A percentile compares a stretch with the other conserved stretches of the same genome.
phyloP scores from a whole-genome alignment of 2,113 vertebrate genomes.

The Aldabrachelys gigantea region DNA sequence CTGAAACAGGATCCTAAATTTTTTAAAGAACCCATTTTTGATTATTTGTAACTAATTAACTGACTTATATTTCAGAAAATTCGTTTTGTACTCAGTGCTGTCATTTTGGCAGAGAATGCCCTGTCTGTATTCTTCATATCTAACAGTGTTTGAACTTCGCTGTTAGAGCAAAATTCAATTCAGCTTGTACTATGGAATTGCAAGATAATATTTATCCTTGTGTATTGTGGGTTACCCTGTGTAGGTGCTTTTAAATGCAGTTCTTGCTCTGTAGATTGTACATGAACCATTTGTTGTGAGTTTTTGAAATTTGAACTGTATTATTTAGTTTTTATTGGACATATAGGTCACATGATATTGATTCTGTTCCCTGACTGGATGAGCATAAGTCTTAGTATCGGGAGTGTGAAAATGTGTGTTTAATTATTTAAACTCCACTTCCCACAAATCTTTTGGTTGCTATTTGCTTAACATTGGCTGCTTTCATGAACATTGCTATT shows the following conservation, averaged over 20 bases:
- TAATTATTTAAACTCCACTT: background rate
- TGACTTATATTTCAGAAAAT: background rate
- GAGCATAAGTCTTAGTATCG: background rate
- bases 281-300: background rate
- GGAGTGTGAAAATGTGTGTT: background rate
- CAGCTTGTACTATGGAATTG: background rate
- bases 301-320: background rate
- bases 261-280: background rate
- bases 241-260: background rate
- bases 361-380: background rate
- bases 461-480: background rate
- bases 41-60: constrained; percentile 15
- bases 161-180: background rate
- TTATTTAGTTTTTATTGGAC: background rate
- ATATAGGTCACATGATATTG: background rate
- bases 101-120: background rate
- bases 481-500: background rate
- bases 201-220: background rate
- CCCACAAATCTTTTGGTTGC: background rate
- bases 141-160: background rate
- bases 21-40: background rate
- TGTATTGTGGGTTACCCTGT: background rate
- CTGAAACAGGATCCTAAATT: background rate
- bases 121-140: background rate
- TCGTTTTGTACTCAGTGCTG: background rate